These are phyloP conservation scores for Fratercula arctica DNA, from an alignment of 2,797 vertebrate genomes.

Conservation along the genomic window DNA sequence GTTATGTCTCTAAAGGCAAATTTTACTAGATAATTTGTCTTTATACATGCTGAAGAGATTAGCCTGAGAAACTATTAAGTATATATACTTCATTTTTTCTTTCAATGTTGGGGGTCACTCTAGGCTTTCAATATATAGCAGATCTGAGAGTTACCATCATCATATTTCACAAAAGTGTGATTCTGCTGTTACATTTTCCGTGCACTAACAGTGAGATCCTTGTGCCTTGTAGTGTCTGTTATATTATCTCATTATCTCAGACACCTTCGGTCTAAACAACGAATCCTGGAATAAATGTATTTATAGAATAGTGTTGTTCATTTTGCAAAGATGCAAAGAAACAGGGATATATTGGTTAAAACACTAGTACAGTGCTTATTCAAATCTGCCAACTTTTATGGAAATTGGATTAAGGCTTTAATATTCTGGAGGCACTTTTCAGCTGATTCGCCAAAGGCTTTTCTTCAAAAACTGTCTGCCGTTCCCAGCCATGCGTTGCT, in stretches of 20 bases:
- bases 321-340: neutral
- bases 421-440: slow-evolving; percentile 15
- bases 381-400: neutral
- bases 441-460: neutral
- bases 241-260: neutral
- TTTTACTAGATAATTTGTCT: neutral
- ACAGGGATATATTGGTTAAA: neutral
- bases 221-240: neutral
- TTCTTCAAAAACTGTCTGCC: neutral
- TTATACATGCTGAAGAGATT: neutral
- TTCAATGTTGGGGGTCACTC: neutral
- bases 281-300: neutral
- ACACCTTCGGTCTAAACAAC: neutral
- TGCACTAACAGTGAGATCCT: neutral
- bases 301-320: neutral
- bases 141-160: neutral
- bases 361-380: neutral
- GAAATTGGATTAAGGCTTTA: slow-evolving; percentile 23
- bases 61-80: neutral
- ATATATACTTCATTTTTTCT: neutral
- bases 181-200: neutral
- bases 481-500: slow-evolving; percentile 5
- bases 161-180: neutral
- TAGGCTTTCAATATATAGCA: neutral
- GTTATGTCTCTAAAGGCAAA: neutral